These are phyloP conservation scores for Netelia inedita DNA, from an alignment of 2,888 invertebrate species.

Conservation along the genomic window DNA sequence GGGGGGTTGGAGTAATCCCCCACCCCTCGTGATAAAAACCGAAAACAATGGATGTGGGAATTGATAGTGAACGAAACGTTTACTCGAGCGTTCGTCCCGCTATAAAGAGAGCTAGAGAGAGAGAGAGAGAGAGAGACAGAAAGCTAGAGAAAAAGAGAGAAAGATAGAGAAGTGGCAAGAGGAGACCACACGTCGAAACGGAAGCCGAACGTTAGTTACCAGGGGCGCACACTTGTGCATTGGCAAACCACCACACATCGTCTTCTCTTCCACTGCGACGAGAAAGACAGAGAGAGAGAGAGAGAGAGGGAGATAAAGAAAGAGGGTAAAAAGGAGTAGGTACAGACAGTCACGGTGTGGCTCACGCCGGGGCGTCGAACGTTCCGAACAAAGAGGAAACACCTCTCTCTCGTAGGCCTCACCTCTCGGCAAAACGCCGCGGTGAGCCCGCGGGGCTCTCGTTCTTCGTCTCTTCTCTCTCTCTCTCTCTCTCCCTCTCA, in stretches of 20 bases:
- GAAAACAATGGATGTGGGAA: constrained; percentile 78
- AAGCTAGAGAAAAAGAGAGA: background rate
- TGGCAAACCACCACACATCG: constrained; percentile 22
- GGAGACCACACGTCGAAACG: constrained; percentile 52
- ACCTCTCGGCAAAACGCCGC: constrained; percentile 53
- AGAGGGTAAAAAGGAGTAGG: background rate
- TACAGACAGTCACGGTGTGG: constrained; percentile 1
- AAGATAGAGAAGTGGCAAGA: constrained; percentile 21
- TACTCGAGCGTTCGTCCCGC: constrained; percentile 40
- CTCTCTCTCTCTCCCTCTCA: background rate
- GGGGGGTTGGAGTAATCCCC: constrained; percentile 48
- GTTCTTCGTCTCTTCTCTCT: constrained; percentile 13
- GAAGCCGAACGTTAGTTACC: constrained; percentile 67
- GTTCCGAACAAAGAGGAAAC: constrained; percentile 62
- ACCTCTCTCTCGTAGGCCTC: constrained; percentile 55
- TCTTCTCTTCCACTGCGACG: background rate
- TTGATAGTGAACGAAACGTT: constrained; percentile 75
- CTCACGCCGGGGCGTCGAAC: constrained; percentile 57
- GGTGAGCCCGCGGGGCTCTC: constrained; percentile 33
- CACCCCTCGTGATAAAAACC: constrained; percentile 63
- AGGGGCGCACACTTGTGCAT: constrained; percentile 54
- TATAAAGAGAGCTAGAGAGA: background rate
- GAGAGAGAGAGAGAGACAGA: background rate
- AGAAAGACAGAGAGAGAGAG: background rate
- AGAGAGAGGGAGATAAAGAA: no score